Evolutionary conservation across 2,888 invertebrate genomes (phyloP), one percentile per base, ranked within the genome.

Genomic region (Harmothoe impar): DNA sequence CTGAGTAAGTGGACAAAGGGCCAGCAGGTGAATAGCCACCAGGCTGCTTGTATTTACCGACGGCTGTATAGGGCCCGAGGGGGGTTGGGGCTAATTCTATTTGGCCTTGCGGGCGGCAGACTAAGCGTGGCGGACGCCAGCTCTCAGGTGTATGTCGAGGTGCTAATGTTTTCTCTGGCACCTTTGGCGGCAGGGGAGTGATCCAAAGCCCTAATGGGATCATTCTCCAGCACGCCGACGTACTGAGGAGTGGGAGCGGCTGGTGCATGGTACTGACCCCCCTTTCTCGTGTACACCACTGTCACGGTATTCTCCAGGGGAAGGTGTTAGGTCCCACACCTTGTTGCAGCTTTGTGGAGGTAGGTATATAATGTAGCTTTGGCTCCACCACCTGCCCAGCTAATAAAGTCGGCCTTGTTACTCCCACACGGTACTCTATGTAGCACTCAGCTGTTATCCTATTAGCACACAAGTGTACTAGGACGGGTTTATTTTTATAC

Each of bases 101-200:
- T 81, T 81, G 35, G 81, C 81, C 81, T 43, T 10, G 43, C 81
- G 20, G 17, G 0, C 17, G 81, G 33, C 35, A 20, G 43, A 31
- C 29, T 31, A 29, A 15, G 77, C 77, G 31, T 23, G 31, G 29
- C 25, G 15, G 77, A 25, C 31, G 77, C 81, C 43, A 25, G 81
- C 43, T 35, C 81, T 81, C 81, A 35, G 81, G 81, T 81, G 81
- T 43, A 43, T 25, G n/a, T 20, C 10, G 81, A 81, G 81, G 81
- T 81, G 81, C 43, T 81, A 81, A 81, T 81, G 81, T 81, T 81
- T 81, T 81, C 81, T 43, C 81, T 81, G 81, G 81, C 81, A 81
- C 81, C 81, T 81, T 81, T 35, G 35, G 17, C 35, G 43, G 35
- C 43, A 17, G 20, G 15, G 12, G 35, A n/a, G 23, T n/a, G n/a